Conservation (phyloP, 2,797 vertebrate genomes). For the Poecilia gillii region DNA sequence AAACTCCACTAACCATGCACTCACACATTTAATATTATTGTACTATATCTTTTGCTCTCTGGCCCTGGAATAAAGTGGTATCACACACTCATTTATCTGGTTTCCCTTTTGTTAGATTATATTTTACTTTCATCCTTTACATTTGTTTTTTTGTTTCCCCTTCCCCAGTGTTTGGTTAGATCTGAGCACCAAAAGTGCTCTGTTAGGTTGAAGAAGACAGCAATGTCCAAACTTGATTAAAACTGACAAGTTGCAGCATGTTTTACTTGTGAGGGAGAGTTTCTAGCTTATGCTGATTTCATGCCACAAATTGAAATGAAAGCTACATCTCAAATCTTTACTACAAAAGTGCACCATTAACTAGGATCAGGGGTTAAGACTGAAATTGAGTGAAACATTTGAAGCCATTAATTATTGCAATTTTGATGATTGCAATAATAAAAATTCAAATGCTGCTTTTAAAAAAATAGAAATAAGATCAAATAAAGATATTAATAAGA, state of each 20-base stretch:
- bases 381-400: not conserved
- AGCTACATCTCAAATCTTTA: not conserved
- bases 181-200: not conserved
- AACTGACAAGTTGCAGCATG: not conserved
- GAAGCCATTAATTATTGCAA: not conserved
- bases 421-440: not conserved
- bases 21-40: not conserved
- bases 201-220: not conserved
- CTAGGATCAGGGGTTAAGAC: not conserved
- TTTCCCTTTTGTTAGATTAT: not conserved
- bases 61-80: not conserved
- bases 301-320: not conserved
- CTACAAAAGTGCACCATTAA: not conserved
- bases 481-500: not conserved
- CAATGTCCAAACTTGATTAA: not conserved
- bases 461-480: not conserved
- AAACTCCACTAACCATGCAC: slow-evolving; percentile 29
- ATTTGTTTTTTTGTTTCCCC: not conserved
- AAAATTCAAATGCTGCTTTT: not conserved
- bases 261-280: not conserved
- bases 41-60: not conserved
- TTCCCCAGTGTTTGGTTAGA: not conserved
- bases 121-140: not conserved
- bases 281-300: not conserved
- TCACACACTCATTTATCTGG: not conserved